Conservation (phyloP, 2,888 invertebrate species). For the Drosophila neotestacea region DNA sequence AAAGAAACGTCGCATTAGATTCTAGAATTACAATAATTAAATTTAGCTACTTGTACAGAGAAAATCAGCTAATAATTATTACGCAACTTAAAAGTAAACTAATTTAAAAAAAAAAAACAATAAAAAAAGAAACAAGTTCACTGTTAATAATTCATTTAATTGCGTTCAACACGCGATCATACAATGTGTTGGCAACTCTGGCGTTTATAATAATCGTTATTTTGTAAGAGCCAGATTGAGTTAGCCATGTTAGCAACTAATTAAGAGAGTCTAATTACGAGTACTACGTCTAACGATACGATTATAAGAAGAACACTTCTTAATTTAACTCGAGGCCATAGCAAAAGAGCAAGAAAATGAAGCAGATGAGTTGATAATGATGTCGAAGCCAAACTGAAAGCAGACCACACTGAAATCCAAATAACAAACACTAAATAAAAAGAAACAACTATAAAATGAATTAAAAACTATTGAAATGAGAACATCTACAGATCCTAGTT, state of each 20-base stretch:
- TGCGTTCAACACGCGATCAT: slow-evolving; percentile 45
- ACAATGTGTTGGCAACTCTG: slow-evolving; percentile 33
- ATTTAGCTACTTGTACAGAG: slow-evolving; percentile 54
- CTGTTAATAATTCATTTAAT: slow-evolving; percentile 69
- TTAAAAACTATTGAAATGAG: slow-evolving; percentile 33
- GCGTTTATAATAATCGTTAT: slow-evolving; percentile 55
- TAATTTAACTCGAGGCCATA: slow-evolving; percentile 40
- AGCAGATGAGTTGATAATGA: background rate
- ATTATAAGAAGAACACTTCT: slow-evolving; percentile 31
- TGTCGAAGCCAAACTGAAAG: slow-evolving; percentile 35
- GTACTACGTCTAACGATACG: background rate
- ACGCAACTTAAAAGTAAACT: slow-evolving; percentile 19
- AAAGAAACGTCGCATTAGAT: slow-evolving; percentile 30
- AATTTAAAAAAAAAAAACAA: slow-evolving; percentile 45
- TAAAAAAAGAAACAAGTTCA: slow-evolving; percentile 57
- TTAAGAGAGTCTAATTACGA: slow-evolving; percentile 46
- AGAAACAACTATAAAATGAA: slow-evolving; percentile 1
- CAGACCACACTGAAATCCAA: slow-evolving; percentile 32
- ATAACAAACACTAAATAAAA: slow-evolving; percentile 23
- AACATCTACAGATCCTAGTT: slow-evolving; percentile 73
- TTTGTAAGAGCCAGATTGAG: slow-evolving; percentile 47
- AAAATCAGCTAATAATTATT: slow-evolving; percentile 14
- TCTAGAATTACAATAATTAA: slow-evolving; percentile 48
- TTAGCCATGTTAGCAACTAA: slow-evolving; percentile 38
- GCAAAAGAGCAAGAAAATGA: slow-evolving; percentile 1